phyloP scores from a whole-genome alignment of 2,797 vertebrate genomes.

The Salarias fasciatus region DNA sequence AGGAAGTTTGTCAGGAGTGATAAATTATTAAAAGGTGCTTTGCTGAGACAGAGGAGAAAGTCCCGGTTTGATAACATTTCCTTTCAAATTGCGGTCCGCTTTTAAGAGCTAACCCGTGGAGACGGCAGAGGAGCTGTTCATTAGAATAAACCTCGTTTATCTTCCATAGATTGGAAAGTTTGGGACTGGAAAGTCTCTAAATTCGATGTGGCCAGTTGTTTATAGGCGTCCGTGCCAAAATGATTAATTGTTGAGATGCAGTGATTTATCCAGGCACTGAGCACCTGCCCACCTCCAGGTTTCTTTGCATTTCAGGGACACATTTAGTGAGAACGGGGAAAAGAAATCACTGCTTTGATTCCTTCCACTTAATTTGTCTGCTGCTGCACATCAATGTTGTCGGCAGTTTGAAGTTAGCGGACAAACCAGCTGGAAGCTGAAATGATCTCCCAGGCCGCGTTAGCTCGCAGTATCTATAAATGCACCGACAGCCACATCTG shows the following conservation, averaged over 20 bases:
- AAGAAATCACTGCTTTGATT: constrained; percentile 9
- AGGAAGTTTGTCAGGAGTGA: constrained; percentile 51
- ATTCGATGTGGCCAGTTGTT: neutral
- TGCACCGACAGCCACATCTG: constrained; percentile 1
- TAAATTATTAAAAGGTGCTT: constrained; percentile 70
- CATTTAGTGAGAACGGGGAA: constrained; percentile 24
- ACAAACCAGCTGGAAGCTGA: too few relatives aligned
- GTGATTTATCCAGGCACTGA: constrained; percentile 11
- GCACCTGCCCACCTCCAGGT: constrained; percentile 12
- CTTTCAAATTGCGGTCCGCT: constrained; percentile 37
- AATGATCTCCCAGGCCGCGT: neutral
- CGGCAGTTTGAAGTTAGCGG: constrained; percentile 21
- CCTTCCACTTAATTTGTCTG: constrained; percentile 10
- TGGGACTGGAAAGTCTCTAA: too few relatives aligned
- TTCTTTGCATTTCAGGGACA: constrained; percentile 23
- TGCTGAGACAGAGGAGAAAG: constrained; percentile 45
- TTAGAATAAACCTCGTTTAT: constrained; percentile 4
- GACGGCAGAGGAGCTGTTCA: constrained; percentile 21
- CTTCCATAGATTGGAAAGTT: neutral
- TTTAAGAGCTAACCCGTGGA: constrained; percentile 36
- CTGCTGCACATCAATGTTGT: neutral
- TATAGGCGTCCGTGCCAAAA: constrained; percentile 12
- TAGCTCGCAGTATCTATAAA: neutral
- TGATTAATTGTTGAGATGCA: constrained; percentile 8
- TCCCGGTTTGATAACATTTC: constrained; percentile 50